Percentiles rank a stretch among this genome's conserved stretches.
These are phyloP conservation scores for Acanthosepion esculentum DNA, from an alignment of 2,888 invertebrate genomes.

Conservation along the genomic window DNA sequence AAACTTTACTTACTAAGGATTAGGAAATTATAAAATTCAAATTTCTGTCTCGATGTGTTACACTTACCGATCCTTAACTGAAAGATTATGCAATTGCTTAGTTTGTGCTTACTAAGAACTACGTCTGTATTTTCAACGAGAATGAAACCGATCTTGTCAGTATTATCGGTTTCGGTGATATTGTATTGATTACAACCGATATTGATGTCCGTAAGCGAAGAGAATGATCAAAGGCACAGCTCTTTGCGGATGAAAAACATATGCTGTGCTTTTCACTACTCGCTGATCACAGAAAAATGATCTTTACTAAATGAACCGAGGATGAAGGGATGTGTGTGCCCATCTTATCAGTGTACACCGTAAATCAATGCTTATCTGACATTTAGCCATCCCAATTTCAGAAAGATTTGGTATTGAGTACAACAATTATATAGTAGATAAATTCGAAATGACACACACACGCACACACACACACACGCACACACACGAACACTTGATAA, in stretches of 20 bases:
- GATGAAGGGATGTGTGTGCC: neutral
- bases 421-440: no score
- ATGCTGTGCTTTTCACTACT: neutral
- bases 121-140: neutral
- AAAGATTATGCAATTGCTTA: neutral
- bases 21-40: neutral
- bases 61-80: neutral
- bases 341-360: neutral
- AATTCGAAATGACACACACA: no score
- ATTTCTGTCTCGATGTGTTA: neutral
- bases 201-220: neutral
- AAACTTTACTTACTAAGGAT: neutral
- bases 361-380: neutral
- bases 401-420: no score
- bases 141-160: neutral
- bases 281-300: neutral
- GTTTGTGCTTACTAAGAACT: neutral
- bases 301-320: neutral
- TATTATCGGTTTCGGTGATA: neutral
- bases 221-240: neutral
- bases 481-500: no score
- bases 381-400: neutral
- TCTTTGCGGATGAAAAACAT: neutral
- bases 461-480: no score
- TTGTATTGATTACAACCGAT: neutral